A percentile compares a stretch with the other conserved stretches of the same genome.
Conservation (phyloP, 2,797 vertebrate genomes). For the Esox lucius region DNA sequence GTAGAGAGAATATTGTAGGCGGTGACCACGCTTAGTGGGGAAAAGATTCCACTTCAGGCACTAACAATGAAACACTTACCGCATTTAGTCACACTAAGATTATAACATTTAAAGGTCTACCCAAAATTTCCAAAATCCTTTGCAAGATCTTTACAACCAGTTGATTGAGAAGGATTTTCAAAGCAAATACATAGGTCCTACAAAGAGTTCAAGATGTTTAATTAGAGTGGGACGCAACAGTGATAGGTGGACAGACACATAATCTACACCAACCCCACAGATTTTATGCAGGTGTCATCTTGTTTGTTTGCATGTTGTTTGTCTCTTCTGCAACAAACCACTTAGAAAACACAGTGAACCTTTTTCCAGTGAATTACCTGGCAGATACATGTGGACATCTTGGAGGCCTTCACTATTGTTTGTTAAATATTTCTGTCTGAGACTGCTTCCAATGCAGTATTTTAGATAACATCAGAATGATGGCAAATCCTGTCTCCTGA, state of each 20-base stretch:
- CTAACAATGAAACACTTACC: not conserved
- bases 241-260: not conserved
- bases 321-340: constrained; percentile 28
- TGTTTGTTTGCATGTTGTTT: constrained; percentile 9
- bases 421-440: too few relatives aligned
- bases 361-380: constrained; percentile 37
- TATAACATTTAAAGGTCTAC: not conserved
- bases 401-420: constrained; percentile 3
- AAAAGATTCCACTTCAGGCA: not conserved
- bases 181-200: not conserved
- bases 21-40: too few relatives aligned
- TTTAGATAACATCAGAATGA: too few relatives aligned
- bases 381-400: constrained; percentile 27
- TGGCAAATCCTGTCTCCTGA: not conserved
- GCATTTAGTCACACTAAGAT: not conserved
- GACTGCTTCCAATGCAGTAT: too few relatives aligned
- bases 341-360: constrained; percentile 36
- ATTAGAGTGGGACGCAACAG: not conserved
- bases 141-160: not conserved
- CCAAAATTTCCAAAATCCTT: not conserved
- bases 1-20: constrained; percentile 34
- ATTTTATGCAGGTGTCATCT: constrained; percentile 4
- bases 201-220: not conserved
- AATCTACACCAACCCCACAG: not conserved
- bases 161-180: not conserved